Evolutionary conservation across 2,888 invertebrate genomes (phyloP).

Genomic region (Brenthis ino): DNA sequence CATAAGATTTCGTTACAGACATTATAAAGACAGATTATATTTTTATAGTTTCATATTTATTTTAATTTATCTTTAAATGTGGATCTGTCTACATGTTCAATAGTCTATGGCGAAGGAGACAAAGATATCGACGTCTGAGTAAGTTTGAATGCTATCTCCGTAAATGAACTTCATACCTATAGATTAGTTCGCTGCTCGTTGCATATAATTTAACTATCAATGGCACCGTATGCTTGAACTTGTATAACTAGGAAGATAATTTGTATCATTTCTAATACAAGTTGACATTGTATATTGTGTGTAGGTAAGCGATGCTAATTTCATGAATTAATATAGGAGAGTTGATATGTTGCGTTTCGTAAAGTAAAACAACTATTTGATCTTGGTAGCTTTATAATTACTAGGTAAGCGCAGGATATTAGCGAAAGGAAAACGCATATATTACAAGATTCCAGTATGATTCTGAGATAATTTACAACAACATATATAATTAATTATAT

Average conservation of each 20-base stretch:
- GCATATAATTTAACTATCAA: slow-evolving; percentile 32
- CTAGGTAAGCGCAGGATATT: no score
- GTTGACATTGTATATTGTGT: background rate
- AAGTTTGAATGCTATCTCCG: slow-evolving; percentile 70
- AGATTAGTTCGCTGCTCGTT: slow-evolving; percentile 39
- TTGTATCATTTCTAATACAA: slow-evolving; percentile 9
- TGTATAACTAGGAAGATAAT: slow-evolving; percentile 13
- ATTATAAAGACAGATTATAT: no score
- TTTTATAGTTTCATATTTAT: no score
- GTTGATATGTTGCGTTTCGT: no score
- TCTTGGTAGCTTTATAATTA: no score
- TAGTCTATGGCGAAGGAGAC: slow-evolving; percentile 50
- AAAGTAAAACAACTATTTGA: no score
- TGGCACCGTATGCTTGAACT: slow-evolving; percentile 12
- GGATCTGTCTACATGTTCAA: slow-evolving; percentile 28
- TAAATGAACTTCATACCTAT: slow-evolving; percentile 61
- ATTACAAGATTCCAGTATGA: no score
- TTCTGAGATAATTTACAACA: no score
- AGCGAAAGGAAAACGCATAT: no score
- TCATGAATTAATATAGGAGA: background rate
- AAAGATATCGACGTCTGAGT: slow-evolving; percentile 69
- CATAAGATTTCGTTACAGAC: no score
- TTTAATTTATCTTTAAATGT: background rate
- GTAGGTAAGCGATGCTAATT: background rate
- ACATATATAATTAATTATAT: no score